Base-by-base conservation (phyloP, 2,113 vertebrate species). In the Buteo buteo region DNA sequence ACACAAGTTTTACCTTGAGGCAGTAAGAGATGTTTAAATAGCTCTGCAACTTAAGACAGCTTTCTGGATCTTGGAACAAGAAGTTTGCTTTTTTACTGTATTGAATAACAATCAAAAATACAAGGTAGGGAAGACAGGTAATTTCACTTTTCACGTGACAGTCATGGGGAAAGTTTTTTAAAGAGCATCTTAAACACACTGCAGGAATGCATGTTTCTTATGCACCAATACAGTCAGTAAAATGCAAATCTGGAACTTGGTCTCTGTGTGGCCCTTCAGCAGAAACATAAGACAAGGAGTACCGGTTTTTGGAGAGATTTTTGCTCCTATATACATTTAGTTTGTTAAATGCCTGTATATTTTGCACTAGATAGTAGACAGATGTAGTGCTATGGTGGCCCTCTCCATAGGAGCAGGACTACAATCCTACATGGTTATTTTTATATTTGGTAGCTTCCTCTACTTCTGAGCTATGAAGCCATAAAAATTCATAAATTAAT, bases 1-100 rank as follows among this genome's bases (percentile, higher is more conserved):
- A 95, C 84, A 77, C 91, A 89, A 91, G 64, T 88, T 96, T 92
- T 94, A 97, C 96, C 94, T 96, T 96, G 92, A 95, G 88, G 90
- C 86, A 94, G 90, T 77, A 90, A 94, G 94, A 88, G 64, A 59
- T 22, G 52, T 86, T 95, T 96, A 88, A 96, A 96, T 73, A 96
- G 67, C 88, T 91, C 52, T 95, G 47, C 70, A 94, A 77, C 74
- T 94, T 83, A 26, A 90, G 85, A 88, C 88, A 96, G 90, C n/a
- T 97, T 95, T 86, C 94, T 95, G 88, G 86, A 93, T 81, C 86
- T 74, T 31, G 55, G 72, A 92, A 90, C 24, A 94, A 65, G 11
- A 77, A 83, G 52, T 62, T 50, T 79, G 70, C 32, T 10, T 55
- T 81, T 88, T 92, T 34, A 87, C 40, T 73, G 28, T 32, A 91